Conservation (phyloP, 2,888 invertebrate species). For the Eueremaeus valkanovi region DNA sequence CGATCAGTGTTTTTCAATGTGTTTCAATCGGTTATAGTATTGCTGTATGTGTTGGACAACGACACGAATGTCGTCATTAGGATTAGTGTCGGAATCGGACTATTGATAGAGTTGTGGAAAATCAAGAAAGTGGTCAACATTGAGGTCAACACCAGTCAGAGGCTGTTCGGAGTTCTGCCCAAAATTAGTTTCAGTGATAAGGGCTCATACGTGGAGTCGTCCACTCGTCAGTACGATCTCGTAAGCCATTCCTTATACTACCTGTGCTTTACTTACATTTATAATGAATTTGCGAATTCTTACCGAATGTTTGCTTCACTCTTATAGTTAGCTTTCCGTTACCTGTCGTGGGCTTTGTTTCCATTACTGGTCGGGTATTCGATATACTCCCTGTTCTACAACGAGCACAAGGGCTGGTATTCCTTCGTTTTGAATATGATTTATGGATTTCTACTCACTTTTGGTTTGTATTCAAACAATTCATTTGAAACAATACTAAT, state of each 20-base stretch:
- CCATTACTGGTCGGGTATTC: conserved; percentile 91
- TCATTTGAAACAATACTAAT: not conserved
- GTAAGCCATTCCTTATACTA: conserved; percentile 51
- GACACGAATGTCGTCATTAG: conserved; percentile 95
- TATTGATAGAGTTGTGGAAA: conserved; percentile 98
- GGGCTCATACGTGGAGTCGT: conserved; percentile 90
- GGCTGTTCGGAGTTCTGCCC: conserved; percentile 73
- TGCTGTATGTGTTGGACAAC: conserved; percentile 95
- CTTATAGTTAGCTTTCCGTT: conserved; percentile 75
- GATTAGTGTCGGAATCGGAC: conserved; percentile 87
- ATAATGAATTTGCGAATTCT: not conserved
- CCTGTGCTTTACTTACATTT: too few species aligned
- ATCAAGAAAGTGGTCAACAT: conserved; percentile 76
- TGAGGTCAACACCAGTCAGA: conserved; percentile 65
- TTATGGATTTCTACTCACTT: conserved; percentile 95
- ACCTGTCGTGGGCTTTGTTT: conserved; percentile 92
- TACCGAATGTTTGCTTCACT: conserved; percentile 21
- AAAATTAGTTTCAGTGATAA: conserved; percentile 80
- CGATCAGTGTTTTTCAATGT: conserved; percentile 97
- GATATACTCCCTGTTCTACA: conserved; percentile 86
- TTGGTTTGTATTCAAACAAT: conserved; percentile 56
- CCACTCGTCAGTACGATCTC: conserved; percentile 84
- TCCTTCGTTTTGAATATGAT: conserved; percentile 94
- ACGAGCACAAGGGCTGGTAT: conserved; percentile 99
- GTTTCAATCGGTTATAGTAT: conserved; percentile 90